Evolutionary conservation across 2,797 vertebrate genomes (phyloP).

Genomic region (Sitta carolinensis): DNA sequence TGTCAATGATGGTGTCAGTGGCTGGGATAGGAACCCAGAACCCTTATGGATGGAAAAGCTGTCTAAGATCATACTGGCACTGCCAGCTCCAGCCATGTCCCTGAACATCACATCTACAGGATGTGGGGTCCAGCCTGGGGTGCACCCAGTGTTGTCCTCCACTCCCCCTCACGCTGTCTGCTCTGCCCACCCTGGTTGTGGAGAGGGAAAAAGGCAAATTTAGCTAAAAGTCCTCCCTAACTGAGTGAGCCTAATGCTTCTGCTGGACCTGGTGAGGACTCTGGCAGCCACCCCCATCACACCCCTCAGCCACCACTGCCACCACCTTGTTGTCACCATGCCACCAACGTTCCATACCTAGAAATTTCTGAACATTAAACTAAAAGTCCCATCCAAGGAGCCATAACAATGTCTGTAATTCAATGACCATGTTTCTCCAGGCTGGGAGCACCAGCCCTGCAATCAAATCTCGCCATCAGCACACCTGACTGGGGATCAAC

Average conservation of each 20-base stretch:
- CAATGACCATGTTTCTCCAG: background rate
- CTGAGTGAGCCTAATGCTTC: background rate
- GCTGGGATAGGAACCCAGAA: background rate
- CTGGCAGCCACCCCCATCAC: accelerated
- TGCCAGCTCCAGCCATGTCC: background rate
- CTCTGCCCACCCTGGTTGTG: background rate
- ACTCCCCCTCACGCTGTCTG: accelerated
- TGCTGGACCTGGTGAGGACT: accelerated
- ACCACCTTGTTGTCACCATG: background rate
- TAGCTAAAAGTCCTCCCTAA: background rate
- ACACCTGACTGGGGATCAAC: background rate
- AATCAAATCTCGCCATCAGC: background rate
- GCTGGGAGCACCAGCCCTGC: accelerated
- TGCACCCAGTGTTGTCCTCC: accelerated
- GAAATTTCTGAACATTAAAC: background rate
- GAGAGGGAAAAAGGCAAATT: background rate
- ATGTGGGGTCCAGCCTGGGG: accelerated
- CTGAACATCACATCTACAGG: background rate
- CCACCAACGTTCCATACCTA: accelerated
- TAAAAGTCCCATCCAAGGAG: background rate
- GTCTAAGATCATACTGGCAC: background rate
- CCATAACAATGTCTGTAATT: background rate
- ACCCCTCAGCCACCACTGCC: background rate
- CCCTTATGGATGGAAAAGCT: accelerated
- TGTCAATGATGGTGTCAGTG: background rate